Conservation (phyloP, 2,113 vertebrate species). For the Ahaetulla prasina region DNA sequence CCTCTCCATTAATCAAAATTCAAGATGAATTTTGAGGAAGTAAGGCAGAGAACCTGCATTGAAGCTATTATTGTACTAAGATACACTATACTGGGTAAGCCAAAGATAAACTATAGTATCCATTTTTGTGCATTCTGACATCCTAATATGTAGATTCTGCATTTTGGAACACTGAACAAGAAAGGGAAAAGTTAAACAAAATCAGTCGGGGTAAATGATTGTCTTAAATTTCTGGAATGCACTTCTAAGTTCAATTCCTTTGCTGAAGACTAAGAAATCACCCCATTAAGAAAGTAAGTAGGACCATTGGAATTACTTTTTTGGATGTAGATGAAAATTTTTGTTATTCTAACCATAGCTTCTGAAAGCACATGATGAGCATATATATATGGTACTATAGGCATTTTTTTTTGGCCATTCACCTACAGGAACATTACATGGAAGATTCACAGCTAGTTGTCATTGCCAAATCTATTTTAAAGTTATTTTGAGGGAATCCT, state of each 20-base stretch:
- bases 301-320: neutral
- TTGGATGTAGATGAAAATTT: neutral
- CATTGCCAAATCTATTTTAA: neutral
- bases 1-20: neutral
- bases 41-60: neutral
- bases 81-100: neutral
- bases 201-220: neutral
- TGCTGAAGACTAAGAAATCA: neutral
- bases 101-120: neutral
- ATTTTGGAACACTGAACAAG: neutral
- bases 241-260: neutral
- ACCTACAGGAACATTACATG: neutral
- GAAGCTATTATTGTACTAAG: neutral
- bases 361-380: neutral
- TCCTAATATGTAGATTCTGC: neutral
- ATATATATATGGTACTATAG: neutral
- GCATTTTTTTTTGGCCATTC: neutral
- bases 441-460: neutral
- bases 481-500: neutral
- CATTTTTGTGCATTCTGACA: neutral
- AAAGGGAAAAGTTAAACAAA: neutral
- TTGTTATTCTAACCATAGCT: neutral
- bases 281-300: neutral
- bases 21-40: neutral
- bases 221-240: neutral